These are phyloP conservation scores for Hetaerina americana DNA, from an alignment of 1,140 invertebrate genomes.

Conservation along the genomic window DNA sequence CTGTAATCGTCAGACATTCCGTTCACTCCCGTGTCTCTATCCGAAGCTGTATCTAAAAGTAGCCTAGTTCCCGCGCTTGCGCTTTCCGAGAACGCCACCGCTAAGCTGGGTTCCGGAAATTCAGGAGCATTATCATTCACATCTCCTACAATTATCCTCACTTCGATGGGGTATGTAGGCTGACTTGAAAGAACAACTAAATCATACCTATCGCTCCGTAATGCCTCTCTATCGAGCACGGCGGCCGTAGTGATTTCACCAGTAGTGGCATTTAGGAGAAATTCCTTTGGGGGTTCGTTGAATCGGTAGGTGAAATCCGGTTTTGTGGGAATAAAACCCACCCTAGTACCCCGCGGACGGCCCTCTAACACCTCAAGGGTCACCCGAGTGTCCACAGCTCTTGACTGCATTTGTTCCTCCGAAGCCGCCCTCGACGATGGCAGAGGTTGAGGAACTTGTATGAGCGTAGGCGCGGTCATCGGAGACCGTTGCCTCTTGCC, in stretches of 20 bases:
- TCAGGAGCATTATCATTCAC: slow-evolving; percentile 81
- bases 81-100: slow-evolving; percentile 79
- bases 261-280: slow-evolving; percentile 59
- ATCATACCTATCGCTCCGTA: slow-evolving; percentile 67
- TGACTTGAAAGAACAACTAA: slow-evolving; percentile 81
- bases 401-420: slow-evolving; percentile 57
- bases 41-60: slow-evolving; percentile 73
- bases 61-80: slow-evolving; percentile 73
- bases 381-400: slow-evolving; percentile 71
- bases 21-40: slow-evolving; percentile 73
- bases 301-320: slow-evolving; percentile 80
- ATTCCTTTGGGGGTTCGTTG: slow-evolving; percentile 77
- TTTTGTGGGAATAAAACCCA: slow-evolving; percentile 74
- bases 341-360: slow-evolving; percentile 61
- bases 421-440: not conserved
- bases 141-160: slow-evolving; percentile 70
- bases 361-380: slow-evolving; percentile 74
- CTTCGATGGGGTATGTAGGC: slow-evolving; percentile 86
- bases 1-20: slow-evolving; percentile 74
- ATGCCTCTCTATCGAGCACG: slow-evolving; percentile 65
- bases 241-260: slow-evolving; percentile 71
- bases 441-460: not conserved
- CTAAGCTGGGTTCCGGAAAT: slow-evolving; percentile 77
- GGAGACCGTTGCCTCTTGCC: slow-evolving; percentile 3
- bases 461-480: not conserved